Evolutionary conservation across 2,113 vertebrate genomes (phyloP), one percentile per base, ranked within the genome.

Genomic region (Uropsilus gracilis): DNA sequence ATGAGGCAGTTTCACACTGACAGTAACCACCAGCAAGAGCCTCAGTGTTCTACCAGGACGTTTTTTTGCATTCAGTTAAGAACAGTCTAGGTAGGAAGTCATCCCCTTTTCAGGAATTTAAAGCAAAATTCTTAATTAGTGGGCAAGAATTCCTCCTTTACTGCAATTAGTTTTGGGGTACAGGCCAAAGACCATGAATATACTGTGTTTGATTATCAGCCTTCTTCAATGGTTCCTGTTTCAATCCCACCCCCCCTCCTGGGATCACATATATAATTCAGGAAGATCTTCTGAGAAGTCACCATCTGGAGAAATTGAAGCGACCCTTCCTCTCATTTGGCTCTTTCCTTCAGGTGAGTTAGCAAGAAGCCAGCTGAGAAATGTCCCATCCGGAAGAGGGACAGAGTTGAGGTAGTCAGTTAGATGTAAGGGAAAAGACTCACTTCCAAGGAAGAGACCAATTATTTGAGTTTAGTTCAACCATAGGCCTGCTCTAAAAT

Each of bases 401-500:
- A 42, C 3, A 39, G 77, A 39, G 1, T 30, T 24, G 30, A 64
- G 1, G 14, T 55, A 34, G 68, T 20, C 44, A 48, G 12, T n/a
- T 12, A 5, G 0, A 28, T 24, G 12, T 5, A 34, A 82, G 73
- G 32, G 39, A 46, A n/a, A 86, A 18, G 9, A 26, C 28, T 91
- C n/a, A 8, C 0, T 72, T 83, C 16, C 10, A n/a, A 3, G n/a
- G 32, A 22, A 57, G 14, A 30, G 37, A 42, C 46, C 14, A 44
- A 6, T 30, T 8, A 30, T 34, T 48, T n/a, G 28, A 28, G 20
- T 24, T 11, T 13, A 6, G 22, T 10, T 11, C 39, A 50, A 34
- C 17, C 18, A 12, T 0, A 16, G 18, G 10, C 26, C 46, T 42
- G 14, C 16, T 2, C 7, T 30, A 34, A 22, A 3, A 44, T 4